Evolutionary conservation across 2,888 invertebrate species (phyloP).

Genomic region (Cephus spinipes): DNA sequence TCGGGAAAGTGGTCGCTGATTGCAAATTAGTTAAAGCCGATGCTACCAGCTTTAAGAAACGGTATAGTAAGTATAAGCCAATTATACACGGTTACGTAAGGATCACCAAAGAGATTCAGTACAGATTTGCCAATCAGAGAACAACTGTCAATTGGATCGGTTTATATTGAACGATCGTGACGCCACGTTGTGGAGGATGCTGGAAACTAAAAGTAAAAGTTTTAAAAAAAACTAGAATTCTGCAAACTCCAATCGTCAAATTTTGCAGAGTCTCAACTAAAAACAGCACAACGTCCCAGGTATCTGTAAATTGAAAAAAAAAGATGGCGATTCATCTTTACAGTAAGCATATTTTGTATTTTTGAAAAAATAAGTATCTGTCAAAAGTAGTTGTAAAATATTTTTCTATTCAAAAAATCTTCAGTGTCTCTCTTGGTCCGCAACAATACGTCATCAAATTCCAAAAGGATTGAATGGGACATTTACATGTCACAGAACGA

Average conservation of each 20-base stretch:
- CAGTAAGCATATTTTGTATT: not conserved
- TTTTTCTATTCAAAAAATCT: not conserved
- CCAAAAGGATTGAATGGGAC: not conserved
- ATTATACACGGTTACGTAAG: not conserved
- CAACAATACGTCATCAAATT: not conserved
- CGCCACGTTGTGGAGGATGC: not conserved
- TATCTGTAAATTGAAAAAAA: not conserved
- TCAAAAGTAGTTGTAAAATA: not conserved
- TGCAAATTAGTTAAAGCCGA: constrained; percentile 65
- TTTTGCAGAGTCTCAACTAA: not conserved
- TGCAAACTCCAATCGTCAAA: not conserved
- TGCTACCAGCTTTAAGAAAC: constrained; percentile 39
- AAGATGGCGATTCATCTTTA: not conserved
- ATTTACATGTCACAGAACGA: not conserved
- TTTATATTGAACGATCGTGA: not conserved
- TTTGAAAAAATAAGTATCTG: not conserved
- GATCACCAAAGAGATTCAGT: not conserved
- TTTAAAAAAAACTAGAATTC: not conserved
- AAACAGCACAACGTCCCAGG: not conserved
- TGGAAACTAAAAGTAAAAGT: not conserved
- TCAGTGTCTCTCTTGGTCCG: not conserved
- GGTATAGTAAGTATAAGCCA: not conserved
- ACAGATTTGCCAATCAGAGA: not conserved
- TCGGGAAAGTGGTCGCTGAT: constrained; percentile 50
- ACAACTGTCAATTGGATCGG: not conserved